Percentiles rank a stretch among this genome's conserved stretches.
phyloP scores from a whole-genome alignment of 1,140 invertebrate species.

The Atta colombica region DNA sequence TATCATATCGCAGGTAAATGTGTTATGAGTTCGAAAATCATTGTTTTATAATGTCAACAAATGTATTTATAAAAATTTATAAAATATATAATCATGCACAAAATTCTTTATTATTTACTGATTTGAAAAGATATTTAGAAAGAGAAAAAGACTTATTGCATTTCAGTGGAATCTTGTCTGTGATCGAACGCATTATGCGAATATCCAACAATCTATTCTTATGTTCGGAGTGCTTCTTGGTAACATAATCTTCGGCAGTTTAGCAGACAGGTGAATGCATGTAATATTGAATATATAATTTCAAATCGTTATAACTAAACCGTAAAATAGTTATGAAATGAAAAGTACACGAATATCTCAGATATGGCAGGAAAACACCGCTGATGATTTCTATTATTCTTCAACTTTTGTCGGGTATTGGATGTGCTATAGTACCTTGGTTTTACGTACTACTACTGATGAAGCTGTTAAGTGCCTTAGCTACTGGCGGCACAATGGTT shows the following conservation, averaged over 20 bases:
- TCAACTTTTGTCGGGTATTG: conserved; percentile 89
- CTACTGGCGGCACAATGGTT: conserved; percentile 91
- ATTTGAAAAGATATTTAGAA: not conserved
- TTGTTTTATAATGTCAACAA: not conserved
- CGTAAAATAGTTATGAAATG: not conserved
- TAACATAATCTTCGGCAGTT: conserved; percentile 90
- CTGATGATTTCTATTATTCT: conserved; percentile 90
- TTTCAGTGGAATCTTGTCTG: conserved; percentile 91
- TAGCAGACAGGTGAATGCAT: conserved; percentile 89
- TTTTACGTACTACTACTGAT: conserved; percentile 86
- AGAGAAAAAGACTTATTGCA: not conserved
- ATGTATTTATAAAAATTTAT: not conserved
- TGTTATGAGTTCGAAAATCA: not conserved
- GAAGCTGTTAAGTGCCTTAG: conserved; percentile 86
- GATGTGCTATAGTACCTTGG: conserved; percentile 86
- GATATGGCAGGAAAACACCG: conserved; percentile 92
- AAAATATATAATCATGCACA: not conserved
- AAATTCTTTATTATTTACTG: conserved; percentile 1
- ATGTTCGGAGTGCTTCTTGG: conserved; percentile 92
- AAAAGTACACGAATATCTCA: conserved; percentile 74
- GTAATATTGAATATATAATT: not conserved
- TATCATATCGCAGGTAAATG: conserved; percentile 88
- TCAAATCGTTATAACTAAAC: too few relatives aligned
- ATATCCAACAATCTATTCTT: conserved; percentile 91
- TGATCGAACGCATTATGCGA: conserved; percentile 88